phyloP scores from a whole-genome alignment of 2,113 vertebrate genomes.

The Osmerus eperlanus region DNA sequence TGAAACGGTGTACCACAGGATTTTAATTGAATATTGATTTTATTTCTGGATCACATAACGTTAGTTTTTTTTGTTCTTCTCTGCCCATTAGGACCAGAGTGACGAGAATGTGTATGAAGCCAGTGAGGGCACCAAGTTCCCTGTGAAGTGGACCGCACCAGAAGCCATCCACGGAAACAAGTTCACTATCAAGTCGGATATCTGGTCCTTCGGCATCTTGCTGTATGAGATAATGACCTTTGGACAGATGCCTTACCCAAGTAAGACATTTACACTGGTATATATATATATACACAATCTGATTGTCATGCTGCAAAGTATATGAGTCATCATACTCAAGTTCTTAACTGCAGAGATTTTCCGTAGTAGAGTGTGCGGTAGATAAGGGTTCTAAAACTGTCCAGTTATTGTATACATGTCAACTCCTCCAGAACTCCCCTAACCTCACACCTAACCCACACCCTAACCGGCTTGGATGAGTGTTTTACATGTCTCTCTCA shows the following conservation, averaged over 20 bases:
- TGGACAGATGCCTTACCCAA: conserved; percentile 86
- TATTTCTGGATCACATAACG: neutral
- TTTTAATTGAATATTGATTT: neutral
- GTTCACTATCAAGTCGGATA: conserved; percentile 92
- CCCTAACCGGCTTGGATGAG: too few species aligned
- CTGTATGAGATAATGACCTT: conserved; percentile 95
- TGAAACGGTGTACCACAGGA: neutral
- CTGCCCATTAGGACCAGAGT: conserved; percentile 69
- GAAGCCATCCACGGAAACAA: conserved; percentile 81
- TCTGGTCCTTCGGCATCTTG: conserved; percentile 96
- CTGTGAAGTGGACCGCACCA: conserved; percentile 95
- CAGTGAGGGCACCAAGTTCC: conserved; percentile 84
- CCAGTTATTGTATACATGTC: too few species aligned
- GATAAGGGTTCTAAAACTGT: too few species aligned
- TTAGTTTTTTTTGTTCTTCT: neutral
- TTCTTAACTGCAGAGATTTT: too few species aligned
- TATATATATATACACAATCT: conserved; percentile 6
- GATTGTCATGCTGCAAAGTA: neutral
- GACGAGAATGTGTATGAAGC: conserved; percentile 80
- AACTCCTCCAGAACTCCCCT: too few species aligned
- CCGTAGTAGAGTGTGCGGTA: too few species aligned
- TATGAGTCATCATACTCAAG: neutral
- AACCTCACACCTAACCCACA: too few species aligned
- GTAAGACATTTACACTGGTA: conserved; percentile 64
- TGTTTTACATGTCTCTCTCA: neutral